Evolutionary conservation across 2,113 vertebrate genomes (phyloP).

Genomic region (Galeopterus variegatus): DNA sequence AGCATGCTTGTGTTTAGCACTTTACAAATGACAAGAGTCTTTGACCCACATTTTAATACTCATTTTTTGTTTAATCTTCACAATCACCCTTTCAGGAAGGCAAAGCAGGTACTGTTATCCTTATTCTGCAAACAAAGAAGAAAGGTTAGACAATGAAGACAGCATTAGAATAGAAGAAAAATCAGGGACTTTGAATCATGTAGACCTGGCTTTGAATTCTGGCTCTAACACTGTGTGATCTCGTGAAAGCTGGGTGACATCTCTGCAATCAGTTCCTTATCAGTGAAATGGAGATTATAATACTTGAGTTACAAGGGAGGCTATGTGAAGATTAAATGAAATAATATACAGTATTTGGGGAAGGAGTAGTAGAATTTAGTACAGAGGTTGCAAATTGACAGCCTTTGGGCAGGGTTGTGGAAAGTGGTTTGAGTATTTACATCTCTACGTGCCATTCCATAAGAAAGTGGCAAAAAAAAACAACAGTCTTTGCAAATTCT

Average conservation of each 20-base stretch:
- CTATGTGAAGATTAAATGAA: slow-evolving; percentile 48
- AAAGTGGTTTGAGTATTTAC: background rate
- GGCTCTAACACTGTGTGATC: background rate
- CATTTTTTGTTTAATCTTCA: slow-evolving; percentile 57
- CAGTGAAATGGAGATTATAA: background rate
- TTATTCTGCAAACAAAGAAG: slow-evolving; percentile 38
- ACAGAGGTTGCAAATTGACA: background rate
- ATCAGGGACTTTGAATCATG: background rate
- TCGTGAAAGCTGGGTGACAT: background rate
- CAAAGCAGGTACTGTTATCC: background rate
- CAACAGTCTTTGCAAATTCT: background rate
- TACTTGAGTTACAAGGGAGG: background rate
- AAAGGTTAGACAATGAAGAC: background rate
- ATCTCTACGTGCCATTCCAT: background rate
- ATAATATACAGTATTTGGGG: background rate
- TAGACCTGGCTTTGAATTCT: background rate
- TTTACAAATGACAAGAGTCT: slow-evolving; percentile 6
- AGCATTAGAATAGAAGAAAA: background rate
- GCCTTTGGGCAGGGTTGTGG: background rate
- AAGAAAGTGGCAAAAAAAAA: slow-evolving; percentile 1
- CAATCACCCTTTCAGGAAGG: background rate
- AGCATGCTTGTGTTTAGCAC: background rate
- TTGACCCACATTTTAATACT: background rate
- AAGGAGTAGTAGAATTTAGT: background rate
- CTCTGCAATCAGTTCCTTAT: background rate